phyloP scores from a whole-genome alignment of 2,888 invertebrate genomes.

The Drosophila mimica region DNA sequence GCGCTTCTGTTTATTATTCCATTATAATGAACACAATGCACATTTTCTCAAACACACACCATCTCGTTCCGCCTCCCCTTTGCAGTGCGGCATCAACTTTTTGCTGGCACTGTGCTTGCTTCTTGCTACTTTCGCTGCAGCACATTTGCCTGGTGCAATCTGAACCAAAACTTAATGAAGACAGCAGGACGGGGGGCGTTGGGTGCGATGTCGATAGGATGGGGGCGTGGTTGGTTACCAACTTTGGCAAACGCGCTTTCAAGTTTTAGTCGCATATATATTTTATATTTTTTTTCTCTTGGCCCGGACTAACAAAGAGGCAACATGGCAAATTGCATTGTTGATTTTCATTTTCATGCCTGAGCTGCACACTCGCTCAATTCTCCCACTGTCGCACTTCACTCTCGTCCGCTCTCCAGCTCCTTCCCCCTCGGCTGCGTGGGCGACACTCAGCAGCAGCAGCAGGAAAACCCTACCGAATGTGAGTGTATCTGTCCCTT shows the following conservation, averaged over 20 bases:
- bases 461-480: constrained; percentile 54
- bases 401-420: background rate
- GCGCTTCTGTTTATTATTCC: constrained; percentile 75
- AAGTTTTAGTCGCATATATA: constrained; percentile 63
- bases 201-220: background rate
- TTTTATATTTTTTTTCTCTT: constrained; percentile 22
- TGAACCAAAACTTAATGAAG: constrained; percentile 62
- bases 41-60: constrained; percentile 46
- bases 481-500: constrained; percentile 49
- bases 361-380: constrained; percentile 40
- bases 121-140: constrained; percentile 60
- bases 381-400: constrained; percentile 19
- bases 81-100: constrained; percentile 53
- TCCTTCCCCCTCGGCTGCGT: constrained; percentile 2
- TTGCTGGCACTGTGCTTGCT: constrained; percentile 63
- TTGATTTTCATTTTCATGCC: constrained; percentile 81
- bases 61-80: background rate
- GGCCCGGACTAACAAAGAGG: constrained; percentile 52
- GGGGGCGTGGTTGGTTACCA: constrained; percentile 47
- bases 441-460: constrained; percentile 63
- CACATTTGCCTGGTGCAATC: constrained; percentile 76
- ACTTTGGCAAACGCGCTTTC: constrained; percentile 62
- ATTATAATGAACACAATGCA: constrained; percentile 80
- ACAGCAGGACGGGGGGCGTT: constrained; percentile 20
- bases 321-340: constrained; percentile 80